These are phyloP conservation scores for Quiscalus mexicanus DNA, from an alignment of 2,113 vertebrate genomes.

Conservation along the genomic window DNA sequence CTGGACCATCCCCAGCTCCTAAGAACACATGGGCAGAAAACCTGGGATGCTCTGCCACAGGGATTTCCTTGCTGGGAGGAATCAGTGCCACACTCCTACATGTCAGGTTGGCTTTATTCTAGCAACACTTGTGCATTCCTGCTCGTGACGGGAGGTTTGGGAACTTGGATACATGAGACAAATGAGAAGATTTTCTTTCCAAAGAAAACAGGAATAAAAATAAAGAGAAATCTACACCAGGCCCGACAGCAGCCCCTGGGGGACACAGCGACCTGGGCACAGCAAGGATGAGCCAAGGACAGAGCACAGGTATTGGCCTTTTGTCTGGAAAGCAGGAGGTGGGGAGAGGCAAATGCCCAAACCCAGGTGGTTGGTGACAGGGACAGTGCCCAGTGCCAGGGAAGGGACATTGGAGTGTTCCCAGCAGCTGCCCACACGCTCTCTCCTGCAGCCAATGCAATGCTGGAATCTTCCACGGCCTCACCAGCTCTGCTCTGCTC, in stretches of 20 bases:
- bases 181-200: neutral
- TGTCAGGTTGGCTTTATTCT: slow-evolving; percentile 57
- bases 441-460: fast-evolving
- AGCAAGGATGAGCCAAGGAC: neutral
- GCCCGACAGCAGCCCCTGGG: neutral
- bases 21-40: neutral
- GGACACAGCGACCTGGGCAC: neutral
- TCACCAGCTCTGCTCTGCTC: fast-evolving
- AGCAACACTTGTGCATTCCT: slow-evolving; percentile 29
- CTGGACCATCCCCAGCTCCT: neutral
- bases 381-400: neutral
- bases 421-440: fast-evolving
- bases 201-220: neutral
- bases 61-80: neutral
- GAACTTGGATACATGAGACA: neutral
- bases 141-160: neutral
- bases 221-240: neutral
- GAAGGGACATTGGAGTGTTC: fast-evolving
- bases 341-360: neutral
- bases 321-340: neutral
- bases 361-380: neutral
- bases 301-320: neutral
- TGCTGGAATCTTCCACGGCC: neutral
- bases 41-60: neutral
- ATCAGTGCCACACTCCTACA: fast-evolving